Evolutionary conservation across 2,113 vertebrate species (phyloP), one percentile per base, ranked within the genome.

Genomic region (Hippopotamus amphibius): DNA sequence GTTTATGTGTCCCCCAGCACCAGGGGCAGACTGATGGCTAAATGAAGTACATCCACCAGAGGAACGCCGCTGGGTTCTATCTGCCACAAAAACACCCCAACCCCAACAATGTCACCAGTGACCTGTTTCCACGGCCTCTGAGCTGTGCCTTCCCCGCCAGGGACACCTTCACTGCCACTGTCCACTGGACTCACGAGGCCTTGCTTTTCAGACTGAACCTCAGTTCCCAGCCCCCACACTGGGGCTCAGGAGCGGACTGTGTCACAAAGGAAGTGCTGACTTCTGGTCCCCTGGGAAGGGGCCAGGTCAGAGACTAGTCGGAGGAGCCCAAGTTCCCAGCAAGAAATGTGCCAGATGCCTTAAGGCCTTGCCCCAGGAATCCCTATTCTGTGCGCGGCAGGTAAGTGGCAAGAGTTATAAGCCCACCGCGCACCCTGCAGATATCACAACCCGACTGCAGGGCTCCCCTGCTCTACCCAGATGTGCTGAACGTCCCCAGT

Each of bases 121-220:
- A 0, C 69, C 33, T 2, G 57, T 15, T 0, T 7, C 13, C 1
- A 5, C 0, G 3, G 43, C 57, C 74, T 43, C 19, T 16, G 14
- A 17, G 16, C 21, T 14, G 12, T 1, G 0, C 68, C 76, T 19
- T 14, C 33, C 11, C 12, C 1, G 0, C 22, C 61, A 8, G 14
- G 28, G 21, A 13, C 0, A 0, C 12, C 24, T 28, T 65, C 46
- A 10, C 22, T 71, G n/a, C 46, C 37, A 15, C 46, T 0, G 6
- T 21, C 46, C 16, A 53, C 55, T 24, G 5, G 22, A 24, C 55
- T 26, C 72, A 19, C 0, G 1, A 24, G 15, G n/a, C n/a, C 68
- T 77, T 28, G 59, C 15, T 68, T 15, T 74, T 53, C 79, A n/a
- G 17, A 2, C 28, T 15, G 53, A 28, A 55, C 4, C 24, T 17